These are phyloP conservation scores for Hepsetus odoe DNA, from an alignment of 2,113 vertebrate species.

Conservation along the genomic window DNA sequence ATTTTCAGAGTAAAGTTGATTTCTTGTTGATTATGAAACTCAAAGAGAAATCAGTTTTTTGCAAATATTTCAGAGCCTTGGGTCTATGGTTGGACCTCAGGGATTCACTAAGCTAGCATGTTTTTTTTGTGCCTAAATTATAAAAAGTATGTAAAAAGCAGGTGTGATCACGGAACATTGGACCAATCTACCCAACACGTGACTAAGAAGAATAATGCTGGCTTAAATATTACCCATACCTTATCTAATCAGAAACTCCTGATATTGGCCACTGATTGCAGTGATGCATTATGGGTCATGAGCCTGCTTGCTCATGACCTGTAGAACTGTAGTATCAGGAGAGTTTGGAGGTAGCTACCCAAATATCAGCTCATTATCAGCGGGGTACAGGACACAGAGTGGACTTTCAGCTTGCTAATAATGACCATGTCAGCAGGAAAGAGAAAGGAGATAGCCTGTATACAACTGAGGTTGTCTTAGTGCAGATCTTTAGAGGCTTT, in stretches of 20 bases:
- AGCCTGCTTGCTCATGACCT: background rate
- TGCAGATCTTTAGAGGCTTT: background rate
- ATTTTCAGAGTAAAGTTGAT: too few species aligned
- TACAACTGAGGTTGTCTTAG: background rate
- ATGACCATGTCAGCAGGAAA: slow-evolving; percentile 20
- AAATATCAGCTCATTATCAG: slow-evolving; percentile 38
- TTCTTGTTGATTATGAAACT: too few species aligned
- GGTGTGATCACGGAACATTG: background rate
- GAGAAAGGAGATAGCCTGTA: background rate
- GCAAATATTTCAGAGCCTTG: too few species aligned
- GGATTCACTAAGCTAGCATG: too few species aligned
- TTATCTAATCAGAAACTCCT: slow-evolving; percentile 36
- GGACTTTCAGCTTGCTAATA: slow-evolving; percentile 40
- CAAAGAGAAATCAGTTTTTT: too few species aligned
- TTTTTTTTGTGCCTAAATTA: background rate
- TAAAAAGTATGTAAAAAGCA: background rate
- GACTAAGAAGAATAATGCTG: slow-evolving; percentile 20
- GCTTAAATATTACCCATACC: slow-evolving; percentile 39
- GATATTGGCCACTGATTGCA: slow-evolving; percentile 43
- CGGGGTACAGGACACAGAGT: slow-evolving; percentile 15
- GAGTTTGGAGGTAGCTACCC: background rate
- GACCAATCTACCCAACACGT: background rate
- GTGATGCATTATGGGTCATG: slow-evolving; percentile 23
- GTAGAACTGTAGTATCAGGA: background rate
- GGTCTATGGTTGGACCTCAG: background rate